phyloP scores from a whole-genome alignment of 2,888 invertebrate species.

The Lypha dubia region DNA sequence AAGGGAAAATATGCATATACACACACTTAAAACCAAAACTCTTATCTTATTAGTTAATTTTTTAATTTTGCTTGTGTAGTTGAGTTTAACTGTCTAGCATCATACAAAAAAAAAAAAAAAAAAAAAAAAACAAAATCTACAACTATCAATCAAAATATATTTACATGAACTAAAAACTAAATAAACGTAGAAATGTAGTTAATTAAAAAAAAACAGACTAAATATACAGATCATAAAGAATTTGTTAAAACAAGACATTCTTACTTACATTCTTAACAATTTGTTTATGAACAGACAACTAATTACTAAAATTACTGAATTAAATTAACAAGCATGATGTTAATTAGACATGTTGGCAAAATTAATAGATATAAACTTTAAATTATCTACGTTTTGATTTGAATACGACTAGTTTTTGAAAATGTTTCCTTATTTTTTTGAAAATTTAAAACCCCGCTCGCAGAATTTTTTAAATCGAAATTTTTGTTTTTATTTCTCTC shows the following conservation, averaged over 20 bases:
- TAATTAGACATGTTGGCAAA: constrained; percentile 56
- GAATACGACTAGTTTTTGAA: constrained; percentile 23
- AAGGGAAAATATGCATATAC: constrained; percentile 13
- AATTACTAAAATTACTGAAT: constrained; percentile 3
- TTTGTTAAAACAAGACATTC: constrained; percentile 17
- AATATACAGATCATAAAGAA: constrained; percentile 24
- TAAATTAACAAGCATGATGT: constrained; percentile 62
- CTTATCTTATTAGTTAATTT: constrained; percentile 56
- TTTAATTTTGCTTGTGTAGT: constrained; percentile 72
- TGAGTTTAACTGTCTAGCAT: constrained; percentile 72
- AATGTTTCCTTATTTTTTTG: constrained; percentile 15
- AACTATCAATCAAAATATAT: constrained; percentile 64
- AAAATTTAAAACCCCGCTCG: constrained; percentile 38
- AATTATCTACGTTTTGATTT: constrained; percentile 27
- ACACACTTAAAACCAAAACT: constrained; percentile 47
- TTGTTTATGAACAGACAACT: constrained; percentile 22
- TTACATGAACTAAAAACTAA: constrained; percentile 50
- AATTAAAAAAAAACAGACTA: constrained; percentile 50
- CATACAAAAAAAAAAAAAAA: constrained; percentile 73
- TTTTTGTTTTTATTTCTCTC: constrained; percentile 11
- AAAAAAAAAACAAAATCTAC: too few relatives aligned
- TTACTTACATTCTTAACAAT: constrained; percentile 29
- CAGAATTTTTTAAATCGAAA: constrained; percentile 33
- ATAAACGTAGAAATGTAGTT: constrained; percentile 72
- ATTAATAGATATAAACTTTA: constrained; percentile 8